These are phyloP conservation scores for Strix aluco DNA, from an alignment of 2,113 vertebrate genomes.

Conservation along the genomic window DNA sequence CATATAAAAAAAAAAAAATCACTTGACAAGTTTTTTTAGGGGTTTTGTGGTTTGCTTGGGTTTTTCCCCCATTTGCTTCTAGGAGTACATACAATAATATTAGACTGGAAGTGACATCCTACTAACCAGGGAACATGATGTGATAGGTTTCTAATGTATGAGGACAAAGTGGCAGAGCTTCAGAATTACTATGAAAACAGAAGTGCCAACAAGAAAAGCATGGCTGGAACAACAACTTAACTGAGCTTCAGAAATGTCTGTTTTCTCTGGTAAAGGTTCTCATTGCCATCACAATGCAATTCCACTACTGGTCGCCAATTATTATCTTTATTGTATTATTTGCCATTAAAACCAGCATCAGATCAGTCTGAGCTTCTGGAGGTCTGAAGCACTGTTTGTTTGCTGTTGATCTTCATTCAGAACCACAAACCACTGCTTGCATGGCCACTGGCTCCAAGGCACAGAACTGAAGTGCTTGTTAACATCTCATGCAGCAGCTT, in stretches of 20 bases:
- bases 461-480: background rate
- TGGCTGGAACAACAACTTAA: background rate
- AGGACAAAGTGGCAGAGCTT: background rate
- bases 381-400: background rate
- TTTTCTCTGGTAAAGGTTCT: background rate
- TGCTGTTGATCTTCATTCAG: background rate
- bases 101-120: background rate
- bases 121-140: background rate
- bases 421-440: background rate
- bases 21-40: background rate
- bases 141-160: background rate
- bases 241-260: background rate
- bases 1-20: background rate
- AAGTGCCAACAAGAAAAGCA: background rate
- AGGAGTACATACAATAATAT: background rate
- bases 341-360: background rate
- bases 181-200: background rate
- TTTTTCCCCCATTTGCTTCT: background rate
- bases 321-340: background rate
- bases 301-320: background rate
- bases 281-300: background rate
- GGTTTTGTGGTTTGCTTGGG: background rate
- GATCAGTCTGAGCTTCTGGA: background rate
- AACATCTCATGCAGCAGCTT: background rate
- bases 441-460: background rate